These are phyloP conservation scores for Odontophorus gujanensis DNA, from an alignment of 2,113 vertebrate species.

Conservation along the genomic window DNA sequence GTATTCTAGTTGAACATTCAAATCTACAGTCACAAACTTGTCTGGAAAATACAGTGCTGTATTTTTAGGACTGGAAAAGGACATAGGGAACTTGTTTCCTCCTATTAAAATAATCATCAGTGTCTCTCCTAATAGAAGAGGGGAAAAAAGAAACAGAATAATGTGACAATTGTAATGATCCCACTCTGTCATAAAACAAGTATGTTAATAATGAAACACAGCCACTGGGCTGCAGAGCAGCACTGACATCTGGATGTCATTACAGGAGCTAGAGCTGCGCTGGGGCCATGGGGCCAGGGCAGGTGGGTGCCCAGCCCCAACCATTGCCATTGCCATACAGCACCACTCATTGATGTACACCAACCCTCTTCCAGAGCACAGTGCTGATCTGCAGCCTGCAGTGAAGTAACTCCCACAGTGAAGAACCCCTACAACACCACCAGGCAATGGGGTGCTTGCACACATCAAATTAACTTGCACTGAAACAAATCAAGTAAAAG, in stretches of 20 bases:
- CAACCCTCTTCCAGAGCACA: not conserved
- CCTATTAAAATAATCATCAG: not conserved
- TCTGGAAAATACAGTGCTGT: not conserved
- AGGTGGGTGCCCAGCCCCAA: not conserved
- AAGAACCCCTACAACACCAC: fast-evolving
- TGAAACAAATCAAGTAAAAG: no score
- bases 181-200: not conserved
- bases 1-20: not conserved
- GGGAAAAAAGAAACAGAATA: not conserved
- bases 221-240: not conserved
- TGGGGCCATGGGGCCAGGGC: fast-evolving
- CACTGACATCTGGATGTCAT: not conserved
- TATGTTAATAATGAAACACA: not conserved
- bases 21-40: not conserved
- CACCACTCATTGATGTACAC: not conserved
- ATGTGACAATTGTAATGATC: not conserved
- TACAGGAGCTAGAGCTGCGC: not conserved
- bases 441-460: fast-evolving
- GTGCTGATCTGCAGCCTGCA: fast-evolving
- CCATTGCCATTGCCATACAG: no score
- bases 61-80: constrained; percentile 29
- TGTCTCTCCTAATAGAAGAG: not conserved
- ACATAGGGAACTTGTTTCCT: not conserved
- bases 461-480: not conserved
- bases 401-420: fast-evolving